Conservation (phyloP, 2,888 invertebrate genomes). For the Thecophora atra region DNA sequence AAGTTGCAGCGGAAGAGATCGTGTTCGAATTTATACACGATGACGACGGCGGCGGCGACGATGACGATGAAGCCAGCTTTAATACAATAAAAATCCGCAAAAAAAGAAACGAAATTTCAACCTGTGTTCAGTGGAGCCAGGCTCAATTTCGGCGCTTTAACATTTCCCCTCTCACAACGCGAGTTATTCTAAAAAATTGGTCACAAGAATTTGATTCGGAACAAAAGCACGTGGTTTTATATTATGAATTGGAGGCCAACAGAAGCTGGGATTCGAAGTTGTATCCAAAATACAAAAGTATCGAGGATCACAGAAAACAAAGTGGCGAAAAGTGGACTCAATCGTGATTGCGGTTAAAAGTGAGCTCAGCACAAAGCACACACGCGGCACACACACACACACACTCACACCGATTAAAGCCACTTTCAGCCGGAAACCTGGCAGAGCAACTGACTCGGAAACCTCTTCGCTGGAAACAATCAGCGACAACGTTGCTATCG, state of each 20-base stretch:
- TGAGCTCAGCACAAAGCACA: slow-evolving; percentile 7
- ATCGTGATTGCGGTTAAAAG: slow-evolving; percentile 4
- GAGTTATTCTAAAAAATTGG: too few species aligned
- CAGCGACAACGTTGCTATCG: slow-evolving; percentile 18
- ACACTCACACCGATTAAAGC: slow-evolving; percentile 16
- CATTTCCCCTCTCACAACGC: too few species aligned
- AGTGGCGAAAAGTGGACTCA: background rate
- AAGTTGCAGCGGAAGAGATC: slow-evolving; percentile 21
- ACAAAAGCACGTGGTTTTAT: background rate
- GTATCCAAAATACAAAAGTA: too few species aligned
- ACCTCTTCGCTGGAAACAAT: background rate
- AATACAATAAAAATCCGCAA: background rate
- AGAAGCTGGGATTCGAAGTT: too few species aligned
- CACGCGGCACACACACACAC: background rate
- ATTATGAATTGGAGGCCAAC: too few species aligned
- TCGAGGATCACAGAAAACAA: too few species aligned
- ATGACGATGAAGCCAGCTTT: slow-evolving; percentile 6
- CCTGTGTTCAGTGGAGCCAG: background rate
- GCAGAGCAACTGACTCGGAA: slow-evolving; percentile 12
- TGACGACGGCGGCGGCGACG: background rate
- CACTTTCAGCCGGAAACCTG: slow-evolving; percentile 29
- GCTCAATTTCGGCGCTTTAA: too few species aligned
- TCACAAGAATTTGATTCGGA: too few species aligned
- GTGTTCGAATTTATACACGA: slow-evolving; percentile 18
- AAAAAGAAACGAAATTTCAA: background rate